These are phyloP conservation scores for Tetanocera ferruginea DNA, from an alignment of 2,888 invertebrate genomes.

Conservation along the genomic window DNA sequence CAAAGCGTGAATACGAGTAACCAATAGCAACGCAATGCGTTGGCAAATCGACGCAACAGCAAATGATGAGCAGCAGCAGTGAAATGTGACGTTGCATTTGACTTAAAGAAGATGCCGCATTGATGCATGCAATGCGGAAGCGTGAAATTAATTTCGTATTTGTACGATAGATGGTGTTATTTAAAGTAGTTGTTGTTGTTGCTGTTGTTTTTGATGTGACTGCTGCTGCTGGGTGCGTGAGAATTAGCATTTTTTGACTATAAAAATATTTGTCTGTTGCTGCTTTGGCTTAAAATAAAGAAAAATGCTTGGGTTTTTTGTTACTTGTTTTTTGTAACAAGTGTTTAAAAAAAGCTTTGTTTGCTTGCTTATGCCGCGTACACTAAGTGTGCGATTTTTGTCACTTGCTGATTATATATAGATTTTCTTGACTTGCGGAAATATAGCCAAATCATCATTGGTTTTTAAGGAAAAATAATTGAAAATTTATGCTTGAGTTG, in stretches of 20 bases:
- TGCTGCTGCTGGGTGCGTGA: not conserved
- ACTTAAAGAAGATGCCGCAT: slow-evolving; percentile 15
- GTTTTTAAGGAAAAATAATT: slow-evolving; percentile 12
- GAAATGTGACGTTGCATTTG: slow-evolving; percentile 9
- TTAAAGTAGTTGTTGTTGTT: not conserved
- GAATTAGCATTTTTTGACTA: slow-evolving; percentile 15
- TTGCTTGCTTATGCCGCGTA: not conserved
- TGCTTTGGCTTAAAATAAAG: not conserved
- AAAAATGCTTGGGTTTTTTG: not conserved
- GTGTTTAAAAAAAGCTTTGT: slow-evolving; percentile 41
- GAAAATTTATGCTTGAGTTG: slow-evolving; percentile 33
- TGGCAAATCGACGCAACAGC: slow-evolving; percentile 36
- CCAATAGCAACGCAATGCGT: slow-evolving; percentile 68
- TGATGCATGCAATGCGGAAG: slow-evolving; percentile 39
- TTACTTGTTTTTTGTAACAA: not conserved
- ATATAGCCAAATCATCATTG: not conserved
- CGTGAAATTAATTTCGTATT: slow-evolving; percentile 6
- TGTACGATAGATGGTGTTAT: slow-evolving; percentile 1
- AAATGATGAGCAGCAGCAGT: slow-evolving; percentile 17
- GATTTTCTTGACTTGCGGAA: slow-evolving; percentile 15
- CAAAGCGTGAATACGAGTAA: slow-evolving; percentile 80
- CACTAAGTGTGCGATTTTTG: slow-evolving; percentile 59
- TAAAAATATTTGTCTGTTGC: not conserved
- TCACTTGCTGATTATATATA: slow-evolving; percentile 64
- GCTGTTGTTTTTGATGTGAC: not conserved